Evolutionary conservation across 2,797 vertebrate genomes (phyloP), one percentile per base, ranked within the genome.

Genomic region (Pteronotus mesoamericanus): DNA sequence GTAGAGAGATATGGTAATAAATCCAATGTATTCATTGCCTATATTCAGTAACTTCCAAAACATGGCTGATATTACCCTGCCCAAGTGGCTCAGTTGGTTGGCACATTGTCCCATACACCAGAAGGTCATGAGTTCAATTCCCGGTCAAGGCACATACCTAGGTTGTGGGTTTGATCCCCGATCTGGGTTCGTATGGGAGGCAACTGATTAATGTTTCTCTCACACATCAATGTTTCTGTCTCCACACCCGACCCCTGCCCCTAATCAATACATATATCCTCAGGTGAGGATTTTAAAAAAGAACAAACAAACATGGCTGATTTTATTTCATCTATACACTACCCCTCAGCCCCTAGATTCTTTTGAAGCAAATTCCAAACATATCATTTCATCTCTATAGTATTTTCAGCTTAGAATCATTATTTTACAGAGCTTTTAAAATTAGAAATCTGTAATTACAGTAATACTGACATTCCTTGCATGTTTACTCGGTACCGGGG

Each of bases 321-420:
- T 78, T 93, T 92, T 91, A 77, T 93, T 89, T 71, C 42, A 34
- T 94, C 21, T 86, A 0, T 92, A 26, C 11, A 42, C 9, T 37
- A 11, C 37, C 21, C n/a, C 4, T 84, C 5, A 32, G 29, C 9
- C 34, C 10, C 34, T 53, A n/a, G 69, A 93, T 90, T 80, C 78
- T 95, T 95, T 71, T 87, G 64, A 92, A 92, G 80, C n/a, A 89
- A 79, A 93, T 96, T 86, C 71, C 86, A 87, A 85, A 86, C 48
- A 14, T 69, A 64, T 57, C 39, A 95, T 86, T 91, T 83, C 11
- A 66, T 84, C 77, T 64, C 37, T 78, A 1, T 71, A 34, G 32
- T 85, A 84, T 88, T 90, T 94, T 71, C 84, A 87, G 51, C 66
- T 90, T 95, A 87, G 80, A 94, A 37, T 92, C 39, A 82, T 94